Evolutionary conservation across 2,797 vertebrate genomes (phyloP).

Genomic region (Benthosema pterotum): DNA sequence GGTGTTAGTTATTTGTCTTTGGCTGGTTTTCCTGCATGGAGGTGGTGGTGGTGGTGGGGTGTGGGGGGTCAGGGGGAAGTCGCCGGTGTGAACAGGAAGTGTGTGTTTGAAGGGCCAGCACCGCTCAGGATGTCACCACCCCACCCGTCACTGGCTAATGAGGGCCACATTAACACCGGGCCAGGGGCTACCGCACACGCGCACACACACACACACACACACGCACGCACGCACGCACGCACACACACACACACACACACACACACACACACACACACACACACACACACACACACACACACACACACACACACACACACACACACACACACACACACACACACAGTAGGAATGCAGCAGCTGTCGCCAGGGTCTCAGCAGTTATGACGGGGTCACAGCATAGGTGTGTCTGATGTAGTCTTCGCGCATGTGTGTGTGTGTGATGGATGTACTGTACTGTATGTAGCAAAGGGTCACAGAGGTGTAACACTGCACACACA

Average conservation of each 20-base stretch:
- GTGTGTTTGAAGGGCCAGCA: slow-evolving; percentile 79
- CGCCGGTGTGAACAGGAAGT: slow-evolving; percentile 73
- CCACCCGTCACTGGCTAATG: slow-evolving; percentile 74
- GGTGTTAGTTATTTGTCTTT: slow-evolving; percentile 61
- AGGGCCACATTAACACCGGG: slow-evolving; percentile 70
- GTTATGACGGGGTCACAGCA: slow-evolving; percentile 51
- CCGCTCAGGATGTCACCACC: slow-evolving; percentile 84
- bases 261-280: slow-evolving; percentile 6
- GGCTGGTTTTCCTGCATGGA: slow-evolving; percentile 60
- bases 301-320: slow-evolving; percentile 30
- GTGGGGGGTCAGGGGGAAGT: slow-evolving; percentile 60
- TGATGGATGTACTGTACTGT: slow-evolving; percentile 27
- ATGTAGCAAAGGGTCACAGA: slow-evolving; percentile 23
- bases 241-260: slow-evolving; percentile 20
- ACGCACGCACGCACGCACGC: slow-evolving; percentile 13
- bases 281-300: slow-evolving; percentile 26
- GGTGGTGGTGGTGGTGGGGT: slow-evolving; percentile 1
- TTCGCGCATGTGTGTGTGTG: slow-evolving; percentile 12
- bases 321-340: slow-evolving; percentile 27
- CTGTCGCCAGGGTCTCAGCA: slow-evolving; percentile 65
- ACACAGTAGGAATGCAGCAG: slow-evolving; percentile 66
- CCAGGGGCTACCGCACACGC: not conserved
- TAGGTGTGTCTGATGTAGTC: slow-evolving; percentile 19
- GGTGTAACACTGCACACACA: slow-evolving; percentile 2
- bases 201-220: slow-evolving; percentile 16